Evolutionary conservation across 2,797 vertebrate genomes (phyloP), one percentile per base, ranked within the genome.

Genomic region (Esox masquinongy): DNA sequence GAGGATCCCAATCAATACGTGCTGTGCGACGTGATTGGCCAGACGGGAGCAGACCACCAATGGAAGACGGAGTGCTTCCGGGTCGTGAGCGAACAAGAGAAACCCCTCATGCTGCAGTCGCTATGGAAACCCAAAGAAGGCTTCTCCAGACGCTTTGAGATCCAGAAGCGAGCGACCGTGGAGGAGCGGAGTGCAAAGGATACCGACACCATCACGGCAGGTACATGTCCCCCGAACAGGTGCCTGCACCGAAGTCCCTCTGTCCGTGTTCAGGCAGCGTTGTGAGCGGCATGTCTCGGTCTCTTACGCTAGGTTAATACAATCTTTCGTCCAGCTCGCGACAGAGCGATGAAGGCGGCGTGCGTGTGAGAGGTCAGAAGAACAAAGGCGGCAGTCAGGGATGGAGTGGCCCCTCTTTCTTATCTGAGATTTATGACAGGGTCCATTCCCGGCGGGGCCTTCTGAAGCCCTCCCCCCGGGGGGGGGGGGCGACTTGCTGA

Each of bases 41-140:
- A 79, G 82, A 91, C 85, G 0, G 89, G 88, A 0, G 66, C 81
- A 0, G 92, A 92, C 34, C 83, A 83, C 81, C 91, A 93, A 78
- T 95, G 94, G 94, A 91, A 83, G 83, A 90, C 92, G 26, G 93
- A 95, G 82, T 95, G 93, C 71, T 93, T 93, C 81, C 89, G 94
- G 26, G 91, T 92, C 47, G 92, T 95, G 67, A 92, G 91, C 0
- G 91, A 93, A 86, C 78, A 80, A 0, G 94, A 95, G 88, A 93
- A 88, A 76, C 94, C 94, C 1, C 91, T 95, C 47, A 75, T 93
- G 86, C 87, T 95, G 77, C 94, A 95, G 91, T 92, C 94, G 0
- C 89, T 95, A 0, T 95, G 94, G 94, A 95, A 94, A 77, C 94
- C 94, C 43, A 95, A 95, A 74, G 93, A 95, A 3, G 94, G 94